Evolutionary conservation across 2,797 vertebrate species (phyloP), one percentile per base, ranked within the genome.

Genomic region (Megalops cyprinoides): DNA sequence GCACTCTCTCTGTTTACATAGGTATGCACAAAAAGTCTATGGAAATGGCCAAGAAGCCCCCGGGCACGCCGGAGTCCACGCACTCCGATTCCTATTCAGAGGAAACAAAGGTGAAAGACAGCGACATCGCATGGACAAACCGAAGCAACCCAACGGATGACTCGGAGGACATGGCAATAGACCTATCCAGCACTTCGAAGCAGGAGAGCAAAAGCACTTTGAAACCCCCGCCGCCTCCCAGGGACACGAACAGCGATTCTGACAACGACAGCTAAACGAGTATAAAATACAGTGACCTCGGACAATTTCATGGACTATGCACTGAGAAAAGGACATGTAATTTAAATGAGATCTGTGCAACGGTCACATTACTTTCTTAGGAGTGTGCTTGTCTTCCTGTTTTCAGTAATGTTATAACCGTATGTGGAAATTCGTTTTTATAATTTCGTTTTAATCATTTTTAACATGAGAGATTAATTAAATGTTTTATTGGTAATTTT

Each of bases 21-120:
- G 98, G 97, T 76, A 98, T 98, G 97, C 97, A 98, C 92, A 98
- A 97, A 87, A 99, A 98, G 87, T 98, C 98, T 67, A 79, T 95
- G 77, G 96, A 95, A 83, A 91, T 96, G 81, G 85, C 89, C 79
- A 96, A 92, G 81, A 97, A 95, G 86, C 83, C 90, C 4, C 92
- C 95, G 34, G 94, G 94, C 23, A 84, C 90, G n/a, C 84, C 90
- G 23, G 90, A 89, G 77, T 91, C 92, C 5, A 94, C 92, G 88
- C 90, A 74, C 74, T 86, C 80, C 0, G 93, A 95, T 67, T 87
- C 89, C 0, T 89, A 92, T 82, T 89, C 89, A n/a, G 91, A 95
- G 5, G 83, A 91, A 62, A 89, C 87, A 34, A 92, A 89, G 77
- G 87, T 78, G 81, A 94, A 85, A 82, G 81, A 86, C 80, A 84